Base-by-base conservation (phyloP, 2,888 invertebrate genomes). In the Muschampia plurimacula region DNA sequence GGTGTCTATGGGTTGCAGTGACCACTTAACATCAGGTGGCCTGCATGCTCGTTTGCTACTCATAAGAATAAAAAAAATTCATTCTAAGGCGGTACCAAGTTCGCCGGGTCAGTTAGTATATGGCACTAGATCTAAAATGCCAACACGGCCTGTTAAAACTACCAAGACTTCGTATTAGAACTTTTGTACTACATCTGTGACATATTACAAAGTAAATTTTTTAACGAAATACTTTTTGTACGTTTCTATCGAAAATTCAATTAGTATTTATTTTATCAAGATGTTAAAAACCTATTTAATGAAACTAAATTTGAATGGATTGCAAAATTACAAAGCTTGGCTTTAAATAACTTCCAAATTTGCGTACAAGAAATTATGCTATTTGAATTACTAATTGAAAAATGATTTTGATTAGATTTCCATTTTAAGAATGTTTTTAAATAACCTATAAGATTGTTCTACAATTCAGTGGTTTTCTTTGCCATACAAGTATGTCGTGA, bases 171-270 rank as follows among this genome's bases (percentile, higher is more conserved):
- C 39, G 36, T 13, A 62, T 62, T 62, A 36, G 41, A 36, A 62
- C 39, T 62, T 62, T 62, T 62, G 41, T 39, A 62, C 39, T 41
- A 41, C 62, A 62, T 62, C 62, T 62, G 62, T 62, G 63, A 41
- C 44, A 28, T 28, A 10, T 8, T 63, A 39, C 63, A 63, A 63
- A 44, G 63, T 41, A 2, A 63, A 63, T 63, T 22, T 63, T 44
- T 15, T 63, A 63, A 22, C 10, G 63, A 63, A 44, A 22, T 41
- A 36, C n/a, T 62, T 41, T 12, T n/a, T 52, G n/a, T 52, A 6
- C 52, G n/a, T 52, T 49, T 9, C n/a, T 52, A n/a, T 52, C 13
- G 13, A n/a, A 52, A 52, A n/a, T n/a, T 52, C 13, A n/a, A 52
- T 52, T 13, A 13, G 6, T n/a, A n/a, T 52, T 57, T 10, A 12